A percentile compares a stretch with the other conserved stretches of the same genome.
These are phyloP conservation scores for Sebastes itinus DNA, from an alignment of 2,797 vertebrate genomes.

Conservation along the genomic window DNA sequence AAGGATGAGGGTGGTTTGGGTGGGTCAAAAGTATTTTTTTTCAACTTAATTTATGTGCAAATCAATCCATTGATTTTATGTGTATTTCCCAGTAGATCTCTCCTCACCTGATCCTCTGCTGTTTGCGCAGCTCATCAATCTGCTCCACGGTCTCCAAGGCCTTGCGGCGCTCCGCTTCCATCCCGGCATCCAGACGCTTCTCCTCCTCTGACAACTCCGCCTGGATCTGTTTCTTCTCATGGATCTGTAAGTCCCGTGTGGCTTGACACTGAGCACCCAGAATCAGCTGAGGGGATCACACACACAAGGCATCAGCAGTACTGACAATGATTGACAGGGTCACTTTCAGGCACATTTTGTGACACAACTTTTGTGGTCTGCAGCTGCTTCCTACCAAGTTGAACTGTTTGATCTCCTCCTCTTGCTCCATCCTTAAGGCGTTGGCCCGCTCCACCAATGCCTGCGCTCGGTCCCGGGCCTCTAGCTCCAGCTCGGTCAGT, in stretches of 20 bases:
- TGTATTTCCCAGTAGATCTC: background rate
- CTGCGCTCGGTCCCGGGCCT: slow-evolving; percentile 80
- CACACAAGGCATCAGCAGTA: background rate
- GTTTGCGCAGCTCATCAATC: slow-evolving; percentile 76
- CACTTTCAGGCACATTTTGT: background rate
- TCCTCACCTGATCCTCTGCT: slow-evolving; percentile 83
- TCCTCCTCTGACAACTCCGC: slow-evolving; percentile 86
- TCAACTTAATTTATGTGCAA: background rate
- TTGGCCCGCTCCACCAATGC: slow-evolving; percentile 80
- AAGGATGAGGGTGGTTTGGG: background rate
- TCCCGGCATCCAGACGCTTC: slow-evolving; percentile 86
- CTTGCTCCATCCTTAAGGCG: slow-evolving; percentile 86
- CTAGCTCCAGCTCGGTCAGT: slow-evolving; percentile 85
- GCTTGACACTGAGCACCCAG: slow-evolving; percentile 89
- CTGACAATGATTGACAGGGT: background rate
- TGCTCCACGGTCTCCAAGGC: slow-evolving; percentile 82
- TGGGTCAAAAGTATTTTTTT: too few species aligned
- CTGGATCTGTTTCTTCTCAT: slow-evolving; percentile 86
- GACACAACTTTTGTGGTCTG: background rate
- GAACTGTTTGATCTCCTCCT: slow-evolving; percentile 88
- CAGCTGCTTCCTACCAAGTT: slow-evolving; percentile 77
- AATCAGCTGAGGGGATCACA: slow-evolving; percentile 80
- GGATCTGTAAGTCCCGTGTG: slow-evolving; percentile 87
- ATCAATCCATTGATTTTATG: background rate
- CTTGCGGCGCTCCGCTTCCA: slow-evolving; percentile 86